A percentile compares a stretch with the other conserved stretches of the same genome.
phyloP scores from a whole-genome alignment of 2,888 invertebrate species.

The Drosophila kanekoi region DNA sequence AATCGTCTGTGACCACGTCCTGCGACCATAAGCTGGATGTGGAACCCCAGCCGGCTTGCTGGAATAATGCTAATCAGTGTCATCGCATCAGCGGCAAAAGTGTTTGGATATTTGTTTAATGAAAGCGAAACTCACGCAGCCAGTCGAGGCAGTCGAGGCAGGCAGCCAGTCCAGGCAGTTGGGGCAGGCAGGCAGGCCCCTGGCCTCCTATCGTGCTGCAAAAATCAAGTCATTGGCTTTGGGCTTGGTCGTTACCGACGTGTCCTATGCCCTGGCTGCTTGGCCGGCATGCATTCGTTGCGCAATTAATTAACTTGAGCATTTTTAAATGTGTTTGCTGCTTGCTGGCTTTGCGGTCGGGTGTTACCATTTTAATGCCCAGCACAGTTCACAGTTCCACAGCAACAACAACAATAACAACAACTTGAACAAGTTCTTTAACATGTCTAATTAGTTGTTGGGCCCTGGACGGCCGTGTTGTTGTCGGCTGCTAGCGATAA shows the following conservation, averaged over 20 bases:
- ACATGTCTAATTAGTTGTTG: conserved; percentile 84
- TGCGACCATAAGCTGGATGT: conserved; percentile 5
- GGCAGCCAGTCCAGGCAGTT: conserved; percentile 6
- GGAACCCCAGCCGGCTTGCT: conserved; percentile 33
- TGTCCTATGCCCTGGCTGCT: conserved; percentile 26
- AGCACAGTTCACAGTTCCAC: conserved; percentile 32
- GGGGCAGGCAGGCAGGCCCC: neutral
- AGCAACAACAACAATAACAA: conserved; percentile 35
- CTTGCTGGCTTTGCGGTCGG: conserved; percentile 57
- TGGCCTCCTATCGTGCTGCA: conserved; percentile 59
- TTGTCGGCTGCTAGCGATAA: conserved; percentile 63
- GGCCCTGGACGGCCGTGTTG: conserved; percentile 41
- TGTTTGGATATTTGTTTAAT: conserved; percentile 80
- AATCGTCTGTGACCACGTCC: conserved; percentile 35
- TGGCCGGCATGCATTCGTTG: conserved; percentile 60
- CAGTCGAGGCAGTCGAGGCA: conserved; percentile 9
- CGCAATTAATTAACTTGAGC: conserved; percentile 79
- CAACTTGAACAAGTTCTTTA: conserved; percentile 77
- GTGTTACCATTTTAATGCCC: conserved; percentile 74
- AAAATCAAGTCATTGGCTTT: conserved; percentile 75
- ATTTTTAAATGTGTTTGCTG: conserved; percentile 76
- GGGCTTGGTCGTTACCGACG: conserved; percentile 55
- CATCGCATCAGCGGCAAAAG: conserved; percentile 77
- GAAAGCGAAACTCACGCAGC: conserved; percentile 73
- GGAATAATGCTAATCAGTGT: conserved; percentile 70